Evolutionary conservation across 2,888 invertebrate genomes (phyloP), one percentile per base, ranked within the genome.

Genomic region (Perizoma affinitatum): DNA sequence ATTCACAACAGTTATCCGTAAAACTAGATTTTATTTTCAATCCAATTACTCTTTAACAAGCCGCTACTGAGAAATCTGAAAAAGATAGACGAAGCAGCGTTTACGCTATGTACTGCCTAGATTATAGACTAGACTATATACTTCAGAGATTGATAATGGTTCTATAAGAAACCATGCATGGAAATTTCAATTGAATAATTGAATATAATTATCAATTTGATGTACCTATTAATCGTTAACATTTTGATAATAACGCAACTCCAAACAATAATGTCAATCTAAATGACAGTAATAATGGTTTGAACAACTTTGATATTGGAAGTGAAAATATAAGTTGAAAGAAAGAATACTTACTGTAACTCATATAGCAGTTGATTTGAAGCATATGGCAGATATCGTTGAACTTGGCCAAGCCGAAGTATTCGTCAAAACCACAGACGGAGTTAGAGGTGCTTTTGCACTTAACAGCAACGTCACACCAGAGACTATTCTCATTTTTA

Each of bases 291-390:
- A 22, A 22, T 22, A 1, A 22, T 22, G 22, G 22, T 3, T 22
- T 22, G 22, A 22, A 3, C 22, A 2, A 22, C 22, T 2, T 22
- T 22, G 22, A 22, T 22, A 3, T 22, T 22, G 22, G 42, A 53
- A 34, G 5, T 1, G 5, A 48, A 5, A 38, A 7, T 41, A 40
- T 8, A 33, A 33, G n/a, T 34, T 5, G 4, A 1, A 36, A 7
- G 6, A 7, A 38, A 36, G 44, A 9, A 38, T 11, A 55, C 55
- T 61, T 40, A 61, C 61, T 56, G 50, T 83, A 84, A 60, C 83
- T 83, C 83, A 83, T 87, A 70, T 83, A 86, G 61, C 89, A 89
- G 62, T 90, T 88, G 1, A 86, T 83, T 58, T 82, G 77, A 6
- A 88, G 57, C 83, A 90, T 79, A 57, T 89, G 88, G 54, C 88